A percentile compares a stretch with the other conserved stretches of the same genome.
These are phyloP conservation scores for Cremastinae sp. DNA, from an alignment of 2,888 invertebrate genomes.

Conservation along the genomic window DNA sequence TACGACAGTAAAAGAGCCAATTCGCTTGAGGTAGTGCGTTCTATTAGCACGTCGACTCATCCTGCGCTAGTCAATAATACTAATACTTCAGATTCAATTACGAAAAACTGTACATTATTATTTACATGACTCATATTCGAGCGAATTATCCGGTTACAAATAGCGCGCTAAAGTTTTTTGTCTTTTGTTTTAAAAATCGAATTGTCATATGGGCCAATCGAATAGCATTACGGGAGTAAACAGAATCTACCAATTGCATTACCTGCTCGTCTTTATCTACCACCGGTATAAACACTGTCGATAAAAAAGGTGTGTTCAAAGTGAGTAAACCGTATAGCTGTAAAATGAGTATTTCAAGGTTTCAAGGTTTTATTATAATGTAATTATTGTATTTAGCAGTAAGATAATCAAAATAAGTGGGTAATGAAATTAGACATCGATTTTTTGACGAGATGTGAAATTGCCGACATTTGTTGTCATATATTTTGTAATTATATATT, in stretches of 20 bases:
- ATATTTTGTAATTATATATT: background rate
- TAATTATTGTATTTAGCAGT: background rate
- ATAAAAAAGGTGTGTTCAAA: too few species aligned
- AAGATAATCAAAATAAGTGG: too few species aligned
- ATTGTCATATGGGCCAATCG: background rate
- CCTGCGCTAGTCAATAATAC: background rate
- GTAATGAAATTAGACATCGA: too few species aligned
- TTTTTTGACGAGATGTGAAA: background rate
- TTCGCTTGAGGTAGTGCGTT: constrained; percentile 73
- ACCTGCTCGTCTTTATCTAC: too few species aligned
- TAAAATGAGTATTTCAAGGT: too few species aligned
- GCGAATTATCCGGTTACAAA: constrained; percentile 5
- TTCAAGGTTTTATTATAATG: background rate
- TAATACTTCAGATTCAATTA: background rate
- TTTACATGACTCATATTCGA: constrained; percentile 31
- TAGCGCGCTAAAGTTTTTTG: background rate
- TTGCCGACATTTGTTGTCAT: background rate
- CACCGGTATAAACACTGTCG: too few species aligned
- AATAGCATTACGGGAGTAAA: too few species aligned
- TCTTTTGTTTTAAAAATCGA: background rate
- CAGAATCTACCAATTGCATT: too few species aligned
- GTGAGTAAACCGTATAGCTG: too few species aligned
- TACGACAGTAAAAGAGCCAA: constrained; percentile 71
- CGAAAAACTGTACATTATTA: constrained; percentile 15
- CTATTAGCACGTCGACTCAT: constrained; percentile 48